These are phyloP conservation scores for Ceuthmochares aereus DNA, from an alignment of 2,113 vertebrate species.

Conservation along the genomic window DNA sequence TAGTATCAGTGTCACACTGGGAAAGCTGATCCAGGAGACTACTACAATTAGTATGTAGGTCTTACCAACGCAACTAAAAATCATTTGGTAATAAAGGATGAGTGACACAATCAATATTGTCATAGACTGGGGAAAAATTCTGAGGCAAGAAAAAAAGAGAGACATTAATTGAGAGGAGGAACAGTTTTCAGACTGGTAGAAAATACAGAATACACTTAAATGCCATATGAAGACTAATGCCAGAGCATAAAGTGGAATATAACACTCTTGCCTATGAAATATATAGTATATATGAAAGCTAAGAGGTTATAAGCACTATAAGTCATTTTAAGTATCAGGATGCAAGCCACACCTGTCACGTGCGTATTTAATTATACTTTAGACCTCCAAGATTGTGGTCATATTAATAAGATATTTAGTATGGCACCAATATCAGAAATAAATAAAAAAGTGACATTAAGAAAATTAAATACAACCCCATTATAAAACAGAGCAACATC, in stretches of 20 bases:
- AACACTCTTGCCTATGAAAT: neutral
- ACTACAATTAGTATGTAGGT: neutral
- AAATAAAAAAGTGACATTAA: conserved; percentile 69
- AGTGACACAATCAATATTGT: conserved; percentile 28
- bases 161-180: neutral
- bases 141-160: neutral
- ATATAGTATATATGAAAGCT: neutral
- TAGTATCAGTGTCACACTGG: neutral
- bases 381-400: neutral
- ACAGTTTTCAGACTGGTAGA: conserved; percentile 20
- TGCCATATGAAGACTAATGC: neutral
- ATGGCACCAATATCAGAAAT: conserved; percentile 37
- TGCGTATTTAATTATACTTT: conserved; percentile 57
- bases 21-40: neutral
- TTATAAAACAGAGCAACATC: conserved; percentile 35
- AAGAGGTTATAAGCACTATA: neutral
- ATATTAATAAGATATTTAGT: conserved; percentile 57
- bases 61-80: neutral
- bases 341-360: conserved; percentile 43
- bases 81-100: conserved; percentile 13
- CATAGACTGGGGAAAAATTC: conserved; percentile 5
- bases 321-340: neutral
- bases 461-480: conserved; percentile 57
- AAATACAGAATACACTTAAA: conserved; percentile 11
- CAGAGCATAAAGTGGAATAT: neutral